Base-by-base conservation (phyloP, 37 sponge, comb jelly and placozoan genomes). In the Cladorhizidae sp. region DNA sequence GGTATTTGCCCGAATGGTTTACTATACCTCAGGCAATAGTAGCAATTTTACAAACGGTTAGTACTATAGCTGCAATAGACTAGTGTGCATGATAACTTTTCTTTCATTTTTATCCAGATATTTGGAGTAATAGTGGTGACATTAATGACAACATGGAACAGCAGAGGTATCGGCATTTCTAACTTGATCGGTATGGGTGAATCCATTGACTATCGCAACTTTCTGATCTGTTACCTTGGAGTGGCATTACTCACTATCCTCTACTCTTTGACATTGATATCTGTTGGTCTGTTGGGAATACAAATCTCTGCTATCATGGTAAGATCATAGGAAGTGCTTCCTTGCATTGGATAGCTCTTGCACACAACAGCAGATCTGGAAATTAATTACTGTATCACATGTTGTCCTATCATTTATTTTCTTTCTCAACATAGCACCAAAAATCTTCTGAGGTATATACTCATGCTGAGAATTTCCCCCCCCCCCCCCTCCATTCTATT, bases 1-100 rank as follows among this genome's bases (percentile, higher is more conserved):
- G n/a, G n/a, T n/a, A n/a, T n/a, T n/a, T 89, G 22, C 86, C 90
- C 21, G 75, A 61, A 32, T 90, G 91, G 91, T 80, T 90, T 67
- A 90, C 82, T 40, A 11, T 77, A 2, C 50, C 81, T 12, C 86
- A 90, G 38, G 40, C 64, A 9, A 28, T 72, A 9, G 28, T 81
- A 20, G 85, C 85, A 40, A n/a, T 55, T 12, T 38, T 90, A 55
- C 54, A 84, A 41, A 0, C 85, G 54, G 90, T 85, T 20, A 76
- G 73, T 70, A 41, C 28, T 2, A 23, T 62, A 73, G 1, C 20
- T 5, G 3, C 8, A 54, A 59, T 28, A 29, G 3, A 32, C 40
- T 17, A 37, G 22, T 80, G 9, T 31, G 35, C 69, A 35, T 28
- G 11, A 36, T 26, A 25, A 49, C 64, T 58, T 50, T 55, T 8